Evolutionary conservation across 2,888 invertebrate genomes (phyloP).

Genomic region (Caenorhabditis virilis): DNA sequence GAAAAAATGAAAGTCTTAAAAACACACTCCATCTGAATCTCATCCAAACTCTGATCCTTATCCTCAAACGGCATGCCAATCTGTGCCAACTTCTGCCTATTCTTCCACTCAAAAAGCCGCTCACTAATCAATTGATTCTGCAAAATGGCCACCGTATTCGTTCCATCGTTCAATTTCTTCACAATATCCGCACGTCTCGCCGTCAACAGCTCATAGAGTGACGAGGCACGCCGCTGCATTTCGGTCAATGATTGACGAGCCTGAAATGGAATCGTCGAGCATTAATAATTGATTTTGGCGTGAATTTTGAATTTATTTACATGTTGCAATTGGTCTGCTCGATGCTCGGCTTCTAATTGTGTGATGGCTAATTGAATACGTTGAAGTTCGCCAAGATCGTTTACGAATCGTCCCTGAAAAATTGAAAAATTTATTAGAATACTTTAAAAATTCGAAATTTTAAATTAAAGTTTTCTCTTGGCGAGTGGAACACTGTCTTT

Average conservation of each 20-base stretch:
- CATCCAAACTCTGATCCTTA: constrained; percentile 60
- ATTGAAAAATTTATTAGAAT: too few species aligned
- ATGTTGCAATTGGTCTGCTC: constrained; percentile 53
- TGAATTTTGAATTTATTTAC: constrained; percentile 20
- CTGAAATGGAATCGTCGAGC: too few species aligned
- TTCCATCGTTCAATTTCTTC: constrained; percentile 60
- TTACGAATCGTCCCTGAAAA: constrained; percentile 66
- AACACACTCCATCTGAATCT: constrained; percentile 65
- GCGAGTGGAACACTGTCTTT: too few species aligned
- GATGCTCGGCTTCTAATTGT: constrained; percentile 56
- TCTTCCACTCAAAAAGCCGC: constrained; percentile 67
- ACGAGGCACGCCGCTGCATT: constrained; percentile 60
- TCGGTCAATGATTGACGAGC: constrained; percentile 49
- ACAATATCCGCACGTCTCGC: constrained; percentile 47
- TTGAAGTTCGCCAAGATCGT: constrained; percentile 66
- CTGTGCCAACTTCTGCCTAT: constrained; percentile 66
- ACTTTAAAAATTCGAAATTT: too few species aligned
- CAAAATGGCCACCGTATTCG: constrained; percentile 53
- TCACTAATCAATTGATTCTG: constrained; percentile 62
- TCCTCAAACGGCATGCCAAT: constrained; percentile 67
- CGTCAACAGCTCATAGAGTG: constrained; percentile 54
- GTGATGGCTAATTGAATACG: constrained; percentile 59
- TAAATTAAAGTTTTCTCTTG: too few species aligned
- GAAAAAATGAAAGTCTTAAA: too few species aligned
- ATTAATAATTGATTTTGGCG: too few species aligned